Evolutionary conservation across 2,113 vertebrate species (phyloP).

Genomic region (Aspidoscelis tigris): DNA sequence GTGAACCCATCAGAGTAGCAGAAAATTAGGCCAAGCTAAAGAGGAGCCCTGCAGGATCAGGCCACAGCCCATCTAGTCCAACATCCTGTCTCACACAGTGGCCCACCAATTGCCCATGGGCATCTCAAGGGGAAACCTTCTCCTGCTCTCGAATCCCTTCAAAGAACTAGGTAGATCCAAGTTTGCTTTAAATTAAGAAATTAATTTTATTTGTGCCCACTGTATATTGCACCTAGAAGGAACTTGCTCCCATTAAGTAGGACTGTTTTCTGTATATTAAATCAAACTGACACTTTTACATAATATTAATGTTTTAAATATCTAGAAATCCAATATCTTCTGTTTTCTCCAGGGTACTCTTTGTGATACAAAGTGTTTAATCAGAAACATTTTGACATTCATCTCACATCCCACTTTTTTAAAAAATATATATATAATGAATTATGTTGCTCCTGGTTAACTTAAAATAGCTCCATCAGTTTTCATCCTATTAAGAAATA

Average conservation of each 20-base stretch:
- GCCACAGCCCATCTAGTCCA: too few relatives aligned
- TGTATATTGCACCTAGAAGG: neutral
- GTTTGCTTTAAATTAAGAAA: neutral
- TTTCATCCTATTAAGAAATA: neutral
- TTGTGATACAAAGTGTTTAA: neutral
- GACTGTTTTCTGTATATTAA: neutral
- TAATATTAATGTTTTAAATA: neutral
- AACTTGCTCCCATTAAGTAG: neutral
- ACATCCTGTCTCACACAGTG: too few relatives aligned
- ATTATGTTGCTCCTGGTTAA: neutral
- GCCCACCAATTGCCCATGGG: too few relatives aligned
- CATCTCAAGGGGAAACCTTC: too few relatives aligned
- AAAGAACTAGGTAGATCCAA: neutral
- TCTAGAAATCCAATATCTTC: neutral
- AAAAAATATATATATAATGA: neutral
- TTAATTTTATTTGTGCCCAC: neutral
- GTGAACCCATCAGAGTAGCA: neutral
- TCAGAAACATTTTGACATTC: slow-evolving; percentile 1
- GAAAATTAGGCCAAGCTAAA: neutral
- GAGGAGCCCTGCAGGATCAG: too few relatives aligned
- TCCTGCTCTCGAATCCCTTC: too few relatives aligned
- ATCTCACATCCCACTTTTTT: neutral
- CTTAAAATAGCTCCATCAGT: neutral
- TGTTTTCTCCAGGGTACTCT: slow-evolving; percentile 5
- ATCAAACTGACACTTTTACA: neutral